These are phyloP conservation scores for Linurgus olivaceus DNA, from an alignment of 2,797 vertebrate genomes.

Conservation along the genomic window DNA sequence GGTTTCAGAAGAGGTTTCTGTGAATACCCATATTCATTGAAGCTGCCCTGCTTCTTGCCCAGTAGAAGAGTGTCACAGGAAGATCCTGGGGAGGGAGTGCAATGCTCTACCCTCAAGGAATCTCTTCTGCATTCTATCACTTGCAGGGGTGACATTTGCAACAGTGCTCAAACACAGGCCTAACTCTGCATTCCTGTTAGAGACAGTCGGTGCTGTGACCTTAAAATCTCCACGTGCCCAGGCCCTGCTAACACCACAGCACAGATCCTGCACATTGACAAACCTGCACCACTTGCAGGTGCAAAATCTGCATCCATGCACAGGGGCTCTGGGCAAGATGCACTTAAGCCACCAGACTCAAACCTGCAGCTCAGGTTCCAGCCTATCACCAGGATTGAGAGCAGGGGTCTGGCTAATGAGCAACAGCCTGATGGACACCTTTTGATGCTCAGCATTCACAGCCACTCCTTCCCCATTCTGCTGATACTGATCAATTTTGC, in stretches of 20 bases:
- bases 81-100: background rate
- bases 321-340: background rate
- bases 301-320: background rate
- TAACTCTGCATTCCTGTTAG: background rate
- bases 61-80: background rate
- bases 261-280: background rate
- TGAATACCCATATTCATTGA: background rate
- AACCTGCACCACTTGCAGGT: background rate
- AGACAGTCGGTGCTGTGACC: background rate
- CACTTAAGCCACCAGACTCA: background rate
- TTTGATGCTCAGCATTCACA: background rate
- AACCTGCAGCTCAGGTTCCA: background rate
- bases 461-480: background rate
- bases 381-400: background rate
- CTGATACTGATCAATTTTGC: background rate
- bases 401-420: background rate
- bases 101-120: background rate
- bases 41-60: background rate
- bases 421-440: background rate
- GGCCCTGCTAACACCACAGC: background rate
- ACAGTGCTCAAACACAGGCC: background rate
- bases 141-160: background rate
- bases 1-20: background rate
- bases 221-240: fast-evolving
- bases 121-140: background rate